These are phyloP conservation scores for Fundulus diaphanus DNA, from an alignment of 2,797 vertebrate species.

Conservation along the genomic window DNA sequence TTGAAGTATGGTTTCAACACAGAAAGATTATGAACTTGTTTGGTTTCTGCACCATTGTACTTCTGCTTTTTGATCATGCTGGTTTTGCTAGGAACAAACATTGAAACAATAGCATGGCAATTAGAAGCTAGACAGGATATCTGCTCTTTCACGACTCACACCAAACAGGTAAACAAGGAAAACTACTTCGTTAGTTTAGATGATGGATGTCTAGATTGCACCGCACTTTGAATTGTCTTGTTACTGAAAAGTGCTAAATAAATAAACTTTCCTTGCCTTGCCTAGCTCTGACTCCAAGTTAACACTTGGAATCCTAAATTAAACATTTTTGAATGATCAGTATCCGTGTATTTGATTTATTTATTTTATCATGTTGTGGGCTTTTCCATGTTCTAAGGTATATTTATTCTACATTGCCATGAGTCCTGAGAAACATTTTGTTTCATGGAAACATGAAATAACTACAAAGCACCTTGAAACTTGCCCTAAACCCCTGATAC, in stretches of 20 bases:
- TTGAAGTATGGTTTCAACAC: neutral
- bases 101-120: neutral
- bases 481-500: no score
- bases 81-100: neutral
- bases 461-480: no score
- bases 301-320: no score
- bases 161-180: neutral
- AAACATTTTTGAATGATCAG: no score
- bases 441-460: neutral
- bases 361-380: neutral
- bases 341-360: neutral
- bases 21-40: neutral
- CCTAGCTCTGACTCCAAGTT: no score
- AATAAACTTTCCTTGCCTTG: no score
- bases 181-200: neutral
- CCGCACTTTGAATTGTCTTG: no score
- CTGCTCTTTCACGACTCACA: neutral
- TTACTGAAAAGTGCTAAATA: no score
- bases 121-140: neutral
- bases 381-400: neutral
- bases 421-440: neutral
- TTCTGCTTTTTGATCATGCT: neutral
- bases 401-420: neutral
- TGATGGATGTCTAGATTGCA: no score
- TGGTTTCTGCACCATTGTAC: neutral